A percentile compares a stretch with the other conserved stretches of the same genome.
Conservation (phyloP, 2,888 invertebrate genomes). For the Dryocosmus kuriphilus region DNA sequence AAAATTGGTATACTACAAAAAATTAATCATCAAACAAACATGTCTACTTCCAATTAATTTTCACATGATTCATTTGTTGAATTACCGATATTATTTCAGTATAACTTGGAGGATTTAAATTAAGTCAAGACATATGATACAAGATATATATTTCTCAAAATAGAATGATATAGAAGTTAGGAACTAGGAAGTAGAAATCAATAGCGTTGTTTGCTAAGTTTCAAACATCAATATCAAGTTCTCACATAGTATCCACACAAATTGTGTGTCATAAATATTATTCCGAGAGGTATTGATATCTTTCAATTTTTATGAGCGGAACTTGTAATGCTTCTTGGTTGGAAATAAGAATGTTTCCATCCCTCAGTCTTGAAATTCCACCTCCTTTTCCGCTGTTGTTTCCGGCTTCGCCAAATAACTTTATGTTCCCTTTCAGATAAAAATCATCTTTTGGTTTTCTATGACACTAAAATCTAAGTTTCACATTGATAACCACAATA, state of each 20-base stretch:
- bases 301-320: neutral
- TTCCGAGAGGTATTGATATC: neutral
- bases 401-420: too few relatives aligned
- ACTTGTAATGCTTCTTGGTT: neutral
- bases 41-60: neutral
- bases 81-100: neutral
- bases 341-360: neutral
- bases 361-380: neutral
- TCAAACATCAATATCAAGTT: too few relatives aligned
- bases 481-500: too few relatives aligned
- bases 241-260: neutral
- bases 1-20: neutral
- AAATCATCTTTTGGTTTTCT: too few relatives aligned
- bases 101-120: neutral
- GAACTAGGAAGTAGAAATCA: neutral
- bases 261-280: neutral
- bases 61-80: neutral
- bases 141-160: neutral
- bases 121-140: neutral
- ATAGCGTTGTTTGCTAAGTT: neutral
- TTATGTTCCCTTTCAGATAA: too few relatives aligned
- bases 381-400: neutral
- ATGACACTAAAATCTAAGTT: too few relatives aligned
- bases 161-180: neutral
- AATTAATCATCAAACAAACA: conserved; percentile 10